Evolutionary conservation across 2,888 invertebrate species (phyloP).

Genomic region (Criorhina ranunculi): DNA sequence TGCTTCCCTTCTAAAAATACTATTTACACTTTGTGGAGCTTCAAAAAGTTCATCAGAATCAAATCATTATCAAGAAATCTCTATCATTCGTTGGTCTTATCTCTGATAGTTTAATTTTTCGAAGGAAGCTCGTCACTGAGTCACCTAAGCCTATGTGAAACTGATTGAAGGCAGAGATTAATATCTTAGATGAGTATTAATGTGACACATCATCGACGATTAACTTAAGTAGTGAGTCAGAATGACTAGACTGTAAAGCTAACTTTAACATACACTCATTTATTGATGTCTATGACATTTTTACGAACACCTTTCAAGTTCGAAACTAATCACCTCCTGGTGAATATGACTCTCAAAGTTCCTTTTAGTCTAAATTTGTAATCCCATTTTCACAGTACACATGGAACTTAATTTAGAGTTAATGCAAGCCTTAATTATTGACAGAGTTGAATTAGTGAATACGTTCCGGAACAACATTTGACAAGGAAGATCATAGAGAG

Average conservation of each 20-base stretch:
- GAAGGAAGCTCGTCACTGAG: slow-evolving; percentile 23
- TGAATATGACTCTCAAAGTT: too few species aligned
- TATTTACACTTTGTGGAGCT: background rate
- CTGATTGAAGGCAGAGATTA: slow-evolving; percentile 11
- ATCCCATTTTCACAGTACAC: too few species aligned
- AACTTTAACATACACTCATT: too few species aligned
- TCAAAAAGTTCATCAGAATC: background rate
- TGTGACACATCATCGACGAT: slow-evolving; percentile 28
- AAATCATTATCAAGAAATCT: slow-evolving; percentile 4
- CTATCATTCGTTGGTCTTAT: slow-evolving; percentile 2
- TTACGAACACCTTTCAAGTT: too few species aligned
- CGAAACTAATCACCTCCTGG: too few species aligned
- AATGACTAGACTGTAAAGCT: background rate
- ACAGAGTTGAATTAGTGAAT: background rate
- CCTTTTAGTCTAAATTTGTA: too few species aligned
- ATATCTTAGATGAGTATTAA: slow-evolving; percentile 39
- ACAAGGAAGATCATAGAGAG: background rate
- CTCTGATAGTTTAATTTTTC: slow-evolving; percentile 15
- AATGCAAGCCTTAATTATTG: background rate
- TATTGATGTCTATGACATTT: too few species aligned
- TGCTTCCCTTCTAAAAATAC: slow-evolving; percentile 22
- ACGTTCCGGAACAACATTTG: slow-evolving; percentile 11
- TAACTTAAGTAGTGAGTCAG: slow-evolving; percentile 9
- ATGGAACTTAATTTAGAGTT: background rate
- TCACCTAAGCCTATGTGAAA: slow-evolving; percentile 16